Percentiles rank a stretch among this genome's conserved stretches.
Evolutionary conservation across 2,888 invertebrate species (phyloP).

Genomic region (Parthenolecanium corni): DNA sequence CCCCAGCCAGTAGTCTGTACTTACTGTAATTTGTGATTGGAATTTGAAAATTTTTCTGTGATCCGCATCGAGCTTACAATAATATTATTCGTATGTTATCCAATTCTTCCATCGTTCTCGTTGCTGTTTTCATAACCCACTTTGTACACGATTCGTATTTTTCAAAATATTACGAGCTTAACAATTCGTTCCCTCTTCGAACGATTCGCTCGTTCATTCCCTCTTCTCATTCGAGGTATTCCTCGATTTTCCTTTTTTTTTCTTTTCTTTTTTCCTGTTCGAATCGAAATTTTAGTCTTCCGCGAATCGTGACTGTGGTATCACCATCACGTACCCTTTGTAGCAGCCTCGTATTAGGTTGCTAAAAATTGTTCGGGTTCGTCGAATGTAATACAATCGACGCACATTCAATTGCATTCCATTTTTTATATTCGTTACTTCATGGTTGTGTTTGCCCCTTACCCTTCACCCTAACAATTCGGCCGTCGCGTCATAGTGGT

Average conservation of each 20-base stretch:
- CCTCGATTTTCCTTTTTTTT: constrained; percentile 22
- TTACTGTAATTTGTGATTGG: not conserved
- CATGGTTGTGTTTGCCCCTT: not conserved
- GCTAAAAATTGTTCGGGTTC: too few species aligned
- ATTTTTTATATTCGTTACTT: not conserved
- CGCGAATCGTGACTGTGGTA: not conserved
- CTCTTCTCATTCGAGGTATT: not conserved
- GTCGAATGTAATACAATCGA: not conserved
- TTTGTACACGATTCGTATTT: not conserved
- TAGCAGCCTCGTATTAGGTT: too few species aligned
- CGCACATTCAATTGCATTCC: not conserved
- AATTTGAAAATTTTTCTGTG: not conserved
- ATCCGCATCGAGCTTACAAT: not conserved
- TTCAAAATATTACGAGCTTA: not conserved
- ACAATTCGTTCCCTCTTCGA: not conserved
- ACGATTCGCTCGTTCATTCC: not conserved
- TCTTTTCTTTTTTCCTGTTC: constrained; percentile 6
- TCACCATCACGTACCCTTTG: too few species aligned
- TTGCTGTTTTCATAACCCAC: not conserved
- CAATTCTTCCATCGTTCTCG: constrained; percentile 10
- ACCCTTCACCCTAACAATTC: too few species aligned
- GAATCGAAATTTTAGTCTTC: not conserved
- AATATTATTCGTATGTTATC: not conserved
- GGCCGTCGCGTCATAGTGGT: too few species aligned
- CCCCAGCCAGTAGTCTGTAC: too few species aligned